A percentile compares a stretch with the other conserved stretches of the same genome.
phyloP scores from a whole-genome alignment of 2,113 vertebrate species.

The Prionailurus bengalensis region DNA sequence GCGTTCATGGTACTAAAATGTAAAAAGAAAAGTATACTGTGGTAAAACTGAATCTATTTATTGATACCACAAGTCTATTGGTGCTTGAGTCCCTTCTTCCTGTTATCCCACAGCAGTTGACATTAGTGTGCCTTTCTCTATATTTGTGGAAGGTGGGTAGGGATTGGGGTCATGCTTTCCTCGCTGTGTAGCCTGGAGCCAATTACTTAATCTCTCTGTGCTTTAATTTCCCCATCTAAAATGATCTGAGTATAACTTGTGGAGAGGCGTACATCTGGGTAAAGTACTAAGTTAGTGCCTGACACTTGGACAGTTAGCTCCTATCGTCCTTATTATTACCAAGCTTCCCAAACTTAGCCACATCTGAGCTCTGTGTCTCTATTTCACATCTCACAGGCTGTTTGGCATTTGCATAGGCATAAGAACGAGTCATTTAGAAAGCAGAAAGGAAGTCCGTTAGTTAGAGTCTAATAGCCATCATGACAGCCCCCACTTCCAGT shows the following conservation, averaged over 20 bases:
- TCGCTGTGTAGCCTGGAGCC: not conserved
- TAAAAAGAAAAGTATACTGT: not conserved
- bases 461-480: not conserved
- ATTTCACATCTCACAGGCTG: not conserved
- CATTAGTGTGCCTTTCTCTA: not conserved
- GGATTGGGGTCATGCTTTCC: not conserved
- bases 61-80: not conserved
- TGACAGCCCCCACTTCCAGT: not conserved
- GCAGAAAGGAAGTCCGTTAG: not conserved
- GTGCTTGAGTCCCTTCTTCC: not conserved
- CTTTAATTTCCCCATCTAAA: not conserved
- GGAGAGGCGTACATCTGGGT: not conserved
- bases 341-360: not conserved
- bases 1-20: not conserved
- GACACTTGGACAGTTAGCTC: not conserved
- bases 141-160: not conserved
- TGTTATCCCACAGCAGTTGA: not conserved
- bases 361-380: not conserved
- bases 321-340: not conserved
- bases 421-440: not conserved
- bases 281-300: not conserved
- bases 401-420: not conserved
- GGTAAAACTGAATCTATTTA: not conserved
- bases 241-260: not conserved
- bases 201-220: not conserved